Evolutionary conservation across 2,113 vertebrate species (phyloP).

Genomic region (Chaenogobius annularis): DNA sequence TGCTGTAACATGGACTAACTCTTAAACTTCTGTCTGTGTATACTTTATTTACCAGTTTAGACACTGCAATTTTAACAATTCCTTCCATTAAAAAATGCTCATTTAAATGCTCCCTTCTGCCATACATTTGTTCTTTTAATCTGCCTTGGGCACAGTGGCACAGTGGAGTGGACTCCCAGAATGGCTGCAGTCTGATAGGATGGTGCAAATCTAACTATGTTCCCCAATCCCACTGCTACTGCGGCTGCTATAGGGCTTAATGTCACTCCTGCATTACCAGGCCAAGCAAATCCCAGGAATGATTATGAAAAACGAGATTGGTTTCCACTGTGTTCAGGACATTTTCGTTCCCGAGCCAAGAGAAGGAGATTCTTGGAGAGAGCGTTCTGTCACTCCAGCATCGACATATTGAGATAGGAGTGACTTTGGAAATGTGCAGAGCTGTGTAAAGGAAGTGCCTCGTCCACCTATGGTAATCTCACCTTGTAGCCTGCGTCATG

Average conservation of each 20-base stretch:
- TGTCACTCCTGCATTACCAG: constrained; percentile 70
- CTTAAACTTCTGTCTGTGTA: too few relatives aligned
- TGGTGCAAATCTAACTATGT: constrained; percentile 61
- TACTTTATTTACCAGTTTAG: too few relatives aligned
- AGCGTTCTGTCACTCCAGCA: constrained; percentile 57
- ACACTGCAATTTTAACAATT: too few relatives aligned
- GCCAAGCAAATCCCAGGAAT: constrained; percentile 66
- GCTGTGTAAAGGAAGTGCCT: constrained; percentile 28
- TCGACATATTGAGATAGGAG: constrained; percentile 62
- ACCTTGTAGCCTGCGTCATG: constrained; percentile 17
- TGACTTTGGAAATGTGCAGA: constrained; percentile 55
- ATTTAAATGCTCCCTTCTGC: too few relatives aligned
- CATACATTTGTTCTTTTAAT: constrained; percentile 24
- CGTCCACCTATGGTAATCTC: constrained; percentile 43
- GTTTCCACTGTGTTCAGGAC: constrained; percentile 71
- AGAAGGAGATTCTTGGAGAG: constrained; percentile 52
- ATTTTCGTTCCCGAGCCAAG: constrained; percentile 63
- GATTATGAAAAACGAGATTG: constrained; percentile 72
- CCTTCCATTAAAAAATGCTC: too few relatives aligned
- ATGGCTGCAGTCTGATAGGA: constrained; percentile 53
- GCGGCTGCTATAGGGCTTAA: constrained; percentile 64
- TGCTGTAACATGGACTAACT: too few relatives aligned
- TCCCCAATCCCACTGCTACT: constrained; percentile 27
- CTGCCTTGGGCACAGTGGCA: neutral
- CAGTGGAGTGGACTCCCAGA: constrained; percentile 47